Conservation (phyloP, 2,113 vertebrate species). For the Bettongia penicillata region DNA sequence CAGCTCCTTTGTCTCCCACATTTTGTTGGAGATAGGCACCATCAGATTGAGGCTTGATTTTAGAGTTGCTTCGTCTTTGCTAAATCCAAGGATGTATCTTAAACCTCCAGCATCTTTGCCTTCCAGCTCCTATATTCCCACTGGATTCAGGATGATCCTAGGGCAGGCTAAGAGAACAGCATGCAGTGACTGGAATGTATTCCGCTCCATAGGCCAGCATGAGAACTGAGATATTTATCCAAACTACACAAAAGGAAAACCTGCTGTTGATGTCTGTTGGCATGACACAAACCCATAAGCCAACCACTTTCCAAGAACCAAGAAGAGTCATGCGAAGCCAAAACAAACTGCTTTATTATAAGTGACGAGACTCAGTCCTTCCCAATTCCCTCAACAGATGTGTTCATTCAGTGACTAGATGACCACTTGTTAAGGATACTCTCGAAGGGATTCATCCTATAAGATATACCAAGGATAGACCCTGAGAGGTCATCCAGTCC, state of each 20-base stretch:
- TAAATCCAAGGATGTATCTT: background rate
- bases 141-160: background rate
- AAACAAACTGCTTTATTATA: background rate
- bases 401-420: background rate
- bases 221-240: slow-evolving; percentile 54
- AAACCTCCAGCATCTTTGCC: slow-evolving; percentile 13
- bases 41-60: background rate
- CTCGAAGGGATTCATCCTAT: background rate
- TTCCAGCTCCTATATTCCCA: slow-evolving; percentile 10
- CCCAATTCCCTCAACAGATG: background rate
- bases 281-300: slow-evolving; percentile 56
- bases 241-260: slow-evolving; percentile 3
- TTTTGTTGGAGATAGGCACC: background rate
- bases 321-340: background rate
- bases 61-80: slow-evolving; percentile 15
- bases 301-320: slow-evolving; percentile 40
- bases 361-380: background rate
- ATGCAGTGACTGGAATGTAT: slow-evolving; percentile 15
- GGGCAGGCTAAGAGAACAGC: slow-evolving; percentile 13
- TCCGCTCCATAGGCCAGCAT: background rate
- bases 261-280: slow-evolving; percentile 7
- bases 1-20: background rate
- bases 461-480: background rate
- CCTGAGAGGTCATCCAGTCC: background rate
- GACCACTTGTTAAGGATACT: background rate